Percentiles rank a stretch among this genome's conserved stretches.
These are phyloP conservation scores for Cynodonichthys magdalenae DNA, from an alignment of 2,797 vertebrate genomes.

Conservation along the genomic window DNA sequence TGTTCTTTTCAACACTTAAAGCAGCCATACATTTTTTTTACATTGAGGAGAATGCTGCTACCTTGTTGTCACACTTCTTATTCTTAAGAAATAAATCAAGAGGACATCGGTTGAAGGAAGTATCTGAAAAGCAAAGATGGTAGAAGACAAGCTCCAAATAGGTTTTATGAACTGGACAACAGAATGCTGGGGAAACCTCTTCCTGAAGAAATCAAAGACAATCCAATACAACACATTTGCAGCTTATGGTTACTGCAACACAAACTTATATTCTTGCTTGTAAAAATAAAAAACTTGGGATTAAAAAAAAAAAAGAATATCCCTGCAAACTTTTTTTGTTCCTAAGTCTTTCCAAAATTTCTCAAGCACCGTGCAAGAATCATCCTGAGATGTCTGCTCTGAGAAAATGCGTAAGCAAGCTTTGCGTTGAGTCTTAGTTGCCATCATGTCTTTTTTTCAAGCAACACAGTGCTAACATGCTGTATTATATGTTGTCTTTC, in stretches of 20 bases:
- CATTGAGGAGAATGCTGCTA: not conserved
- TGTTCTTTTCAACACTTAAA: not conserved
- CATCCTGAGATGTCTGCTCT: conserved; percentile 56
- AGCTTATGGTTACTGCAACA: conserved; percentile 3
- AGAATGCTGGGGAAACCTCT: not conserved
- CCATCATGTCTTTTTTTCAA: conserved; percentile 31
- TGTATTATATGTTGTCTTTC: conserved; percentile 41
- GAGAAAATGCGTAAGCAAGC: conserved; percentile 44
- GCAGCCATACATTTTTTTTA: not conserved
- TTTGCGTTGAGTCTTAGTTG: conserved; percentile 44
- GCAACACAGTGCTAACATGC: conserved; percentile 44
- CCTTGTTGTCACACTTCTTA: not conserved
- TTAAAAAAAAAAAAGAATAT: conserved; percentile 29
- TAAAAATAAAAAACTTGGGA: conserved; percentile 21
- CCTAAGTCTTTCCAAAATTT: conserved; percentile 36
- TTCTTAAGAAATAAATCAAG: not conserved
- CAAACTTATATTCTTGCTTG: conserved; percentile 13
- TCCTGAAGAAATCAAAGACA: not conserved
- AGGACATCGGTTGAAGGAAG: conserved; percentile 19
- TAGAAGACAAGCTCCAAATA: conserved; percentile 25
- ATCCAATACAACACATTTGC: not conserved
- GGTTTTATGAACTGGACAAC: conserved; percentile 5
- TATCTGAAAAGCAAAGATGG: not conserved
- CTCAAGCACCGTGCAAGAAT: conserved; percentile 64
- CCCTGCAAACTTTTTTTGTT: conserved; percentile 33